Evolutionary conservation across 2,888 invertebrate species (phyloP).

Genomic region (Ectropis crepuscularia): DNA sequence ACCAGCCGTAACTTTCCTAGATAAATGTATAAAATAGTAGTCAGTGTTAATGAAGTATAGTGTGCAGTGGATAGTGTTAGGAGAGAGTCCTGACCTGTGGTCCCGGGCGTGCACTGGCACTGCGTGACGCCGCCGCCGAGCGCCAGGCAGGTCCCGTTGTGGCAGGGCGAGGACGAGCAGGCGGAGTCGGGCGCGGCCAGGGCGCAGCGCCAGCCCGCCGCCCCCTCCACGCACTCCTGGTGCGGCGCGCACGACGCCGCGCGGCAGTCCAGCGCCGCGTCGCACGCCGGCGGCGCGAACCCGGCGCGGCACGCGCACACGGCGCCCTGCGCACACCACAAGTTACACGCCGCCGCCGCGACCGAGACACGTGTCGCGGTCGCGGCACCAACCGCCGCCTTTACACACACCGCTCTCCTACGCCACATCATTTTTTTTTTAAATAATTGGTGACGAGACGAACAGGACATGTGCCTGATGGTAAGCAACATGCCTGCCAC

Average conservation of each 20-base stretch:
- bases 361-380: too few relatives aligned
- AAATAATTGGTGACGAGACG: too few relatives aligned
- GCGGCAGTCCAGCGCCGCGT: slow-evolving; percentile 88
- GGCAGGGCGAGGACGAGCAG: slow-evolving; percentile 88
- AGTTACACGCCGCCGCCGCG: slow-evolving; percentile 54
- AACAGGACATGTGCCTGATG: too few relatives aligned
- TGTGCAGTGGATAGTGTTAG: not conserved
- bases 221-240: slow-evolving; percentile 81
- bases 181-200: slow-evolving; percentile 86
- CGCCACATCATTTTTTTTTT: too few relatives aligned
- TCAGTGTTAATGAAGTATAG: not conserved
- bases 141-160: slow-evolving; percentile 90
- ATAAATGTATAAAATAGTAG: too few relatives aligned
- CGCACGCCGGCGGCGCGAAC: slow-evolving; percentile 87
- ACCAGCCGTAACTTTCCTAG: too few relatives aligned
- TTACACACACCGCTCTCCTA: too few relatives aligned
- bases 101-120: slow-evolving; percentile 87
- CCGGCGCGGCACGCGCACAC: slow-evolving; percentile 87
- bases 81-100: slow-evolving; percentile 56
- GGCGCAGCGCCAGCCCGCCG: slow-evolving; percentile 83
- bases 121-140: slow-evolving; percentile 86
- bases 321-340: slow-evolving; percentile 79
- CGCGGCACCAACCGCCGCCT: too few relatives aligned
- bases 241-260: slow-evolving; percentile 59
- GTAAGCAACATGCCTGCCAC: too few relatives aligned